phyloP scores from a whole-genome alignment of 2,888 invertebrate species.

The Apodemia mormo region DNA sequence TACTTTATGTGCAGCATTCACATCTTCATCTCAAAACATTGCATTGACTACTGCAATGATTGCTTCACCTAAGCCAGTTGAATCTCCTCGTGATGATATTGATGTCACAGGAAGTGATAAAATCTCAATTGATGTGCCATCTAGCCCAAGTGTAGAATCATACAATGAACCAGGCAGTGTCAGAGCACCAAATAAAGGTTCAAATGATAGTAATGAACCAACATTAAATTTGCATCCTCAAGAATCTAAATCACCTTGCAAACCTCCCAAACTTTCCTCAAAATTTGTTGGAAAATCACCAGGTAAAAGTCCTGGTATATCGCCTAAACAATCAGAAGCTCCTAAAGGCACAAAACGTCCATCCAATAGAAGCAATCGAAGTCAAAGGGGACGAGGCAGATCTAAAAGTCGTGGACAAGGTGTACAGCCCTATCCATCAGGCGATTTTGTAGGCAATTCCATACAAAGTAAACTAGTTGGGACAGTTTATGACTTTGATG shows the following conservation, averaged over 20 bases:
- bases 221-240: constrained; percentile 52
- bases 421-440: constrained; percentile 52
- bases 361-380: constrained; percentile 66
- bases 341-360: constrained; percentile 61
- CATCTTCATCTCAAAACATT: constrained; percentile 91
- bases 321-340: constrained; percentile 83
- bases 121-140: constrained; percentile 60
- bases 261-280: constrained; percentile 81
- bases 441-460: constrained; percentile 83
- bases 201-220: constrained; percentile 65
- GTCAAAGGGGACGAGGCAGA: constrained; percentile 74
- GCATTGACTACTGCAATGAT: constrained; percentile 91
- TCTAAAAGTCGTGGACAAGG: constrained; percentile 68
- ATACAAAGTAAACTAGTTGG: constrained; percentile 91
- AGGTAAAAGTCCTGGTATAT: constrained; percentile 86
- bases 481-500: constrained; percentile 94
- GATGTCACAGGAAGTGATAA: constrained; percentile 65
- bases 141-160: constrained; percentile 67
- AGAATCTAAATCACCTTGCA: constrained; percentile 61
- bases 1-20: constrained; percentile 87
- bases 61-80: constrained; percentile 83
- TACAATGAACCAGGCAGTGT: constrained; percentile 55
- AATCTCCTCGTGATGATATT: constrained; percentile 69
- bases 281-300: constrained; percentile 86
- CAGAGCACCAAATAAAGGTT: constrained; percentile 58